Evolutionary conservation across 92 coral and sea anemone species (phyloP).

Genomic region (Chrysogorgia sp.): DNA sequence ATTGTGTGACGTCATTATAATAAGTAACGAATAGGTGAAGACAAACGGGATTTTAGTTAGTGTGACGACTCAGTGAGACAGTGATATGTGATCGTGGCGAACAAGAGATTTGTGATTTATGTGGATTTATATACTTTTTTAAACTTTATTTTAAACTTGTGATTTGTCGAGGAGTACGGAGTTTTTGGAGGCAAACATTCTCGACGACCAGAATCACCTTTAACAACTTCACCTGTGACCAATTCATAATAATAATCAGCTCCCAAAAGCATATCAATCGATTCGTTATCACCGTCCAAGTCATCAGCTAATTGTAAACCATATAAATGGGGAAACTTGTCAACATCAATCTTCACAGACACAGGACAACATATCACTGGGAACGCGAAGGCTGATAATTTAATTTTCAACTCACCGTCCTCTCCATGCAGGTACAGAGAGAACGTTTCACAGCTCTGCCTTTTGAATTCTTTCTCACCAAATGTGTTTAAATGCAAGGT

Average conservation of each 20-base stretch:
- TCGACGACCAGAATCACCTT: constrained; percentile 23
- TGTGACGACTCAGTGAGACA: too few species aligned
- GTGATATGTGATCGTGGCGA: too few species aligned
- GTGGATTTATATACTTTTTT: too few species aligned
- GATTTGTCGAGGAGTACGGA: too few species aligned
- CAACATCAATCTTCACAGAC: background rate
- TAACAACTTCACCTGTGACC: constrained; percentile 23
- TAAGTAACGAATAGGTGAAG: too few species aligned
- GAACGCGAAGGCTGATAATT: background rate
- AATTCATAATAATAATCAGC: constrained; percentile 19
- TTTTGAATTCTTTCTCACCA: background rate
- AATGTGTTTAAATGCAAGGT: background rate
- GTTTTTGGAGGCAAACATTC: too few species aligned
- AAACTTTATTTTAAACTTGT: too few species aligned
- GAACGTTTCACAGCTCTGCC: background rate
- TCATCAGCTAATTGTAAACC: constrained; percentile 17
- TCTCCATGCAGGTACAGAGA: background rate
- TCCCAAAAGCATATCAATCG: constrained; percentile 17
- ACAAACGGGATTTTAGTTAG: too few species aligned
- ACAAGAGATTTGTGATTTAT: too few species aligned
- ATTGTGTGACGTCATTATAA: too few species aligned
- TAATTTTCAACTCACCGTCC: background rate
- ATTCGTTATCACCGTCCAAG: background rate
- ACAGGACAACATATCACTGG: background rate
- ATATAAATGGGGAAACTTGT: constrained; percentile 7